A percentile compares a stretch with the other conserved stretches of the same genome.
These are phyloP conservation scores for Calyptomena viridis DNA, from an alignment of 2,113 vertebrate genomes.

Conservation along the genomic window DNA sequence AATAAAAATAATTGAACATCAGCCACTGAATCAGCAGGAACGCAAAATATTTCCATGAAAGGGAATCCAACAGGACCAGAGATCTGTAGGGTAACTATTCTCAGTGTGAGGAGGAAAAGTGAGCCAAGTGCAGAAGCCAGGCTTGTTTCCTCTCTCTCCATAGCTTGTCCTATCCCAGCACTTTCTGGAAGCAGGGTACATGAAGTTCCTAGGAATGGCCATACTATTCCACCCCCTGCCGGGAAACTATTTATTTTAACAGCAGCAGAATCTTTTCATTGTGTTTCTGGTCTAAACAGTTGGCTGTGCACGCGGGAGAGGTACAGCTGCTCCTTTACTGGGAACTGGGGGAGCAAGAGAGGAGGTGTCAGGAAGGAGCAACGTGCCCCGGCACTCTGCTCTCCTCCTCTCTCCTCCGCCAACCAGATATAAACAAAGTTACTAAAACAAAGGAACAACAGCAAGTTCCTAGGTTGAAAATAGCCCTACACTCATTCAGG, in stretches of 20 bases:
- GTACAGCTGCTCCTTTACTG: conserved; percentile 7
- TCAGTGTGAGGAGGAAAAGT: conserved; percentile 37
- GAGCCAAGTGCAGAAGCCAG: conserved; percentile 54
- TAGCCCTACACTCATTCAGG: conserved; percentile 27
- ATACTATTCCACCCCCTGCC: conserved; percentile 12
- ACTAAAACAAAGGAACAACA: conserved; percentile 64
- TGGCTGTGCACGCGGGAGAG: background rate
- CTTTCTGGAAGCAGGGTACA: conserved; percentile 51
- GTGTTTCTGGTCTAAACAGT: conserved; percentile 42
- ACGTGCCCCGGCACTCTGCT: background rate
- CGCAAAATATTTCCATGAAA: conserved; percentile 54
- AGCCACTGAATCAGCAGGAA: conserved; percentile 36
- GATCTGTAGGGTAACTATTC: conserved; percentile 46
- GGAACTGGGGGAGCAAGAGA: background rate
- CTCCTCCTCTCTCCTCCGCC: background rate
- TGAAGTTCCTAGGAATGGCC: background rate
- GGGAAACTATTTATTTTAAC: conserved; percentile 57
- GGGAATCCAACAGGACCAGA: background rate
- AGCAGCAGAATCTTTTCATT: conserved; percentile 31
- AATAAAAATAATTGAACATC: conserved; percentile 40
- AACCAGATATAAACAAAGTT: conserved; percentile 39
- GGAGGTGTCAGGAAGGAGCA: conserved; percentile 50
- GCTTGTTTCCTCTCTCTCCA: conserved; percentile 33
- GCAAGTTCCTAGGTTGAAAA: conserved; percentile 47
- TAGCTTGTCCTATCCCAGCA: background rate